Evolutionary conservation across 2,797 vertebrate genomes (phyloP).

Genomic region (Takifugu ocellatus): DNA sequence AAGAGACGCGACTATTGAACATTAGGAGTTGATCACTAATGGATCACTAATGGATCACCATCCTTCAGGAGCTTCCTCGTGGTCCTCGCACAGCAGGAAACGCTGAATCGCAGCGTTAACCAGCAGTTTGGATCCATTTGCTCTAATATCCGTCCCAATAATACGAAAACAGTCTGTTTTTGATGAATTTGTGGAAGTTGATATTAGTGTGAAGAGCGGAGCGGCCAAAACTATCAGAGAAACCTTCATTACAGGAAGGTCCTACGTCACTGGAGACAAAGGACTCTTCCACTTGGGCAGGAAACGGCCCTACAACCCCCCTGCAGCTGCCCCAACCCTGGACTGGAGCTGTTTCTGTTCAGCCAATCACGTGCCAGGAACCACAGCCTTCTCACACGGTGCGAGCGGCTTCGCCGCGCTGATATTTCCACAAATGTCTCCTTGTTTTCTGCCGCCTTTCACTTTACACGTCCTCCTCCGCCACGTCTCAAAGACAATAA

Average conservation of each 20-base stretch:
- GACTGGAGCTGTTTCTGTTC: conserved; percentile 24
- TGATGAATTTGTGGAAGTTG: conserved; percentile 69
- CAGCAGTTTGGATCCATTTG: no score
- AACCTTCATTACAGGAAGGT: conserved; percentile 72
- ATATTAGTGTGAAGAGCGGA: conserved; percentile 50
- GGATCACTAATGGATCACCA: no score
- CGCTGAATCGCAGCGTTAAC: no score
- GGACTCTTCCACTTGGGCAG: conserved; percentile 54
- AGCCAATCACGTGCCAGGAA: conserved; percentile 9
- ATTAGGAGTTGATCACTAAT: no score
- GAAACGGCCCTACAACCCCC: conserved; percentile 48
- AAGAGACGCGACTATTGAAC: no score
- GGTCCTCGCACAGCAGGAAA: no score
- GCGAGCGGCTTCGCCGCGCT: no score
- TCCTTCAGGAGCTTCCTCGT: no score
- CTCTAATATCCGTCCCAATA: neutral
- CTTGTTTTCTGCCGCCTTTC: no score
- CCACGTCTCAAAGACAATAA: no score
- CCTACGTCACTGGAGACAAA: conserved; percentile 66
- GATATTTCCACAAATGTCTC: no score
- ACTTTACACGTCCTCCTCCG: no score
- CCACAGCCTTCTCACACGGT: conserved; percentile 25
- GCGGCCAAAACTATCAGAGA: conserved; percentile 53
- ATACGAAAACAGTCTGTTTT: conserved; percentile 50
- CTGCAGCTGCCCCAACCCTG: conserved; percentile 28